Base-by-base conservation (phyloP, 2,797 vertebrate species). In the Crocidura indochinensis region DNA sequence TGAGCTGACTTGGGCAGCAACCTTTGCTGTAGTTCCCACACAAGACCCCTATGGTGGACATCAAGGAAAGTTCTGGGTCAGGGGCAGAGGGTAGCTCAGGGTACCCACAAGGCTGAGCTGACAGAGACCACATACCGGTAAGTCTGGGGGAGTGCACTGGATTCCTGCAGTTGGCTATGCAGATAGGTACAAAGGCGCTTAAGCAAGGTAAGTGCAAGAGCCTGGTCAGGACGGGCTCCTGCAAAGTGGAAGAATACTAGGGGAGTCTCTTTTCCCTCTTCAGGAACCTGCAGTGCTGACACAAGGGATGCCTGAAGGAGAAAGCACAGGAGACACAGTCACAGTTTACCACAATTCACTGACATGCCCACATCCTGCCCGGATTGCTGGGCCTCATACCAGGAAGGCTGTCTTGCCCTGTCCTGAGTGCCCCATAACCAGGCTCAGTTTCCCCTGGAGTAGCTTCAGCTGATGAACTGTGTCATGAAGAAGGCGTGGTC, bases 371-470 rank as follows among this genome's bases (percentile, higher is more conserved):
- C 22, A 27, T 69, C 87, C 60, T 65, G 17, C 51, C 69, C 8
- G 14, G 49, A 46, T 9, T 69, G 31, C 71, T 8, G 69, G 64
- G 51, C 69, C 47, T 60, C 91, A 10, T 98, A 99, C 99, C 99
- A 99, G 98, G 95, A 99, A 99, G 75, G 98, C 96, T 0, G 98
- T 99, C 97, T 99, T 99, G 2, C 99, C 99, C 77, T 98, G 97
- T 93, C 99, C 98, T 0, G 98, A 87, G 53, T 95, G 97, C 7
- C 97, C 98, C 0, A 97, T 98, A 93, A 99, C 97, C 69, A 99
- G 94, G 84, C 98, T 94, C 95, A 98, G 75, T 29, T 96, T 85
- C 44, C 98, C 96, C 6, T 95, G 96, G 62, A 91, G 97, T 93
- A 97, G 97, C 94, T 97, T 97, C 51, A 98, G 96, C 71, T 97